Base-by-base conservation (phyloP, 2,888 invertebrate genomes). In the Drosophila greeni region DNA sequence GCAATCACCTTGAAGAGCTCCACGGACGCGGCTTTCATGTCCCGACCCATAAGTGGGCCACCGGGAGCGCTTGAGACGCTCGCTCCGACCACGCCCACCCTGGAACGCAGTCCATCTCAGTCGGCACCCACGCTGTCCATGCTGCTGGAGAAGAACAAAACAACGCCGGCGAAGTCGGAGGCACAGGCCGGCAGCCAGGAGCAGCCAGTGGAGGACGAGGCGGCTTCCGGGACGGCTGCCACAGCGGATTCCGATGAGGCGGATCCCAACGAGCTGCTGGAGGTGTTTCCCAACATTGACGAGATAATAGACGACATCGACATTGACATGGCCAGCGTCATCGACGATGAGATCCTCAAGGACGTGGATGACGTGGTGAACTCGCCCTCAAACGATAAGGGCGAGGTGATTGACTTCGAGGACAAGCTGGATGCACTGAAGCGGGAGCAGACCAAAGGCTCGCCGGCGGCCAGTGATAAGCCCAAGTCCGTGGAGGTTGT, bases 41-140 rank as follows among this genome's bases (percentile, higher is more conserved):
- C 84, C 0, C 85, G 87, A 8, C 89, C 89, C 0, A 81, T 89
- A 2, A 87, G 85, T 45, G 89, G 88, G 1, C 88, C 89, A 2
- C 86, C 86, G 1, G 61, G 65, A 1, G 62, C 67, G 0, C 72
- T 66, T n/a, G 80, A 81, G 8, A 58, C 68, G 45, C 62, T 69
- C 6, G 26, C 60, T 4, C 23, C 70, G 11, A 18, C 61, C 0
- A 49, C 59, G 5, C 43, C 70, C 12, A 56, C 68, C 5, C 56
- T 79, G 0, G 60, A 73, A 5, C 83, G 80, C 29, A 91, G 92
- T 2, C 92, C 93, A 0, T 92, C 93, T 0, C 91, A 92, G 55
- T 92, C 92, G 0, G 94, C 94, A 0, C 94, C 95, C 0, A 95
- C 95, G 0, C 88, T 95, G 1, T 94, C 94, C 0, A 93, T 93